Conservation (phyloP, 2,888 invertebrate genomes). For the Stegophylla sp. region DNA sequence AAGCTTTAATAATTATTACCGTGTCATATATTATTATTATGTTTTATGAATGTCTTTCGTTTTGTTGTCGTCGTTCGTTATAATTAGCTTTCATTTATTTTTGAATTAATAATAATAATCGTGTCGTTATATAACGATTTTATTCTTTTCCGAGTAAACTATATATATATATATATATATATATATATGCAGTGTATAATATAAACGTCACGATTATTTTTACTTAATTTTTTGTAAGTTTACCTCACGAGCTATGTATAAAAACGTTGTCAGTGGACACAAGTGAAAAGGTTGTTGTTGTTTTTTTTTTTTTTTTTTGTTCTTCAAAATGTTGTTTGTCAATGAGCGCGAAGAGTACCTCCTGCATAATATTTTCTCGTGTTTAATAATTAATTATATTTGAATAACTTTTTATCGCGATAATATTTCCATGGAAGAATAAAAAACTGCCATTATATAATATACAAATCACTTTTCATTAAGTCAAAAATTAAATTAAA, state of each 20-base stretch:
- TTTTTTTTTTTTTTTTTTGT: neutral
- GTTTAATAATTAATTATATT: conserved; percentile 9
- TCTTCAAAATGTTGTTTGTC: too few relatives aligned
- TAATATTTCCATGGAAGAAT: conserved; percentile 4
- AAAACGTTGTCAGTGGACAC: conserved; percentile 1
- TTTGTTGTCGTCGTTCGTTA: conserved; percentile 9
- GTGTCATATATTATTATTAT: too few relatives aligned
- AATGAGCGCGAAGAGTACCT: too few relatives aligned
- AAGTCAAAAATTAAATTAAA: too few relatives aligned
- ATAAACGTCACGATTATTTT: neutral
- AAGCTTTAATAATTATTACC: conserved; percentile 39
- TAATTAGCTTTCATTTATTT: conserved; percentile 31
- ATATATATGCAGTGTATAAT: neutral
- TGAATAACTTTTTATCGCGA: neutral
- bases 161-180: neutral
- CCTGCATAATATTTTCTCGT: neutral
- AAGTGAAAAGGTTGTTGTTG: neutral
- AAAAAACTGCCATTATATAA: too few relatives aligned
- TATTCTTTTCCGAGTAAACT: neutral
- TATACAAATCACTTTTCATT: too few relatives aligned
- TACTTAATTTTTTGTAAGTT: conserved; percentile 5
- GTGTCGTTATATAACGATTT: conserved; percentile 24
- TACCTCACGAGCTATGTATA: neutral
- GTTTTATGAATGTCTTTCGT: conserved; percentile 23
- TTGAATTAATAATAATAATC: conserved; percentile 40